Conservation (phyloP, 2,113 vertebrate species). For the Eulemur rufifrons region DNA sequence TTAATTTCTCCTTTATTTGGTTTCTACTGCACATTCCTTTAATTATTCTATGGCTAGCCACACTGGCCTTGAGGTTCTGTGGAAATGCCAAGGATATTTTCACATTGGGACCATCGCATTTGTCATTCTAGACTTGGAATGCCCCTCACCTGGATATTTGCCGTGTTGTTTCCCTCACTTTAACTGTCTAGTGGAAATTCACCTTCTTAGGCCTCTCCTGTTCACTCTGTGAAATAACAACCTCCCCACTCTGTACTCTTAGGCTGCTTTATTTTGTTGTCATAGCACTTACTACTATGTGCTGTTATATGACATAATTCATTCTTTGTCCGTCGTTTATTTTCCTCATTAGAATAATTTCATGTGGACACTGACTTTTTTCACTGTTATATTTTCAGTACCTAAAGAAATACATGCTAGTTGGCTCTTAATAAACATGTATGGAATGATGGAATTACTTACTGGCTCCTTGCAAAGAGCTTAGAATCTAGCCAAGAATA, state of each 20-base stretch:
- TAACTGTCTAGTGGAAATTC: neutral
- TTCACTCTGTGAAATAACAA: neutral
- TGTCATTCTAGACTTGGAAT: neutral
- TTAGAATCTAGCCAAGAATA: neutral
- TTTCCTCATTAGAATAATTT: neutral
- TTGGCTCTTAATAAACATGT: neutral
- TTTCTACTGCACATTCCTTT: neutral
- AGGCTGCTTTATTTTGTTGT: neutral
- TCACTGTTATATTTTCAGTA: neutral
- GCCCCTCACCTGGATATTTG: neutral
- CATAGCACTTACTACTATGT: neutral
- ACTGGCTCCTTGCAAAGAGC: neutral
- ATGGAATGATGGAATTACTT: neutral
- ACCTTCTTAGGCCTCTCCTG: neutral
- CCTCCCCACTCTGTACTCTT: neutral
- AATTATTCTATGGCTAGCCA: neutral
- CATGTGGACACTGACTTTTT: neutral
- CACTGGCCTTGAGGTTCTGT: neutral
- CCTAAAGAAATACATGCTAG: neutral
- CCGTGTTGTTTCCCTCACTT: neutral
- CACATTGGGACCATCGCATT: fast-evolving
- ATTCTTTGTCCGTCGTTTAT: neutral
- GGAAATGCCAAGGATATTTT: neutral
- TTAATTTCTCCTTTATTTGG: neutral
- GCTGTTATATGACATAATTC: neutral